A percentile compares a stretch with the other conserved stretches of the same genome.
Conservation (phyloP, 2,888 invertebrate genomes). For the Oeneis ivallda region DNA sequence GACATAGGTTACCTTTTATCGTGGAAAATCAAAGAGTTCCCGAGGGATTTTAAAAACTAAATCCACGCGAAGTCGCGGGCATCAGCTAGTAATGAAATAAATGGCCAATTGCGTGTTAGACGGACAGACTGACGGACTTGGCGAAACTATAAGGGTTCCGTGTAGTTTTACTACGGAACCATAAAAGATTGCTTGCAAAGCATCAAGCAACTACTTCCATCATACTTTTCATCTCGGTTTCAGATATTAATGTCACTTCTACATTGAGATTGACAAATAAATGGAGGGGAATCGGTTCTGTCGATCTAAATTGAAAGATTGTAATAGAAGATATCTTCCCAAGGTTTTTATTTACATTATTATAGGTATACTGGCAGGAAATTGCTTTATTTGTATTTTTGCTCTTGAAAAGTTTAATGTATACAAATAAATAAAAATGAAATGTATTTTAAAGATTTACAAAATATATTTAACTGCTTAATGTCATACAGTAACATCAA, state of each 20-base stretch:
- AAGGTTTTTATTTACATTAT: neutral
- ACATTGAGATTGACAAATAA: constrained; percentile 17
- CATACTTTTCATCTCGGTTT: constrained; percentile 18
- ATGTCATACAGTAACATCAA: no score
- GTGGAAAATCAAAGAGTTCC: no score
- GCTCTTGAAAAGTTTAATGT: neutral
- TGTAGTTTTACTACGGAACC: no score
- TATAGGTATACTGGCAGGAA: neutral
- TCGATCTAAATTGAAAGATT: constrained; percentile 31
- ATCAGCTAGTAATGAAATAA: no score
- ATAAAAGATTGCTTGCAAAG: neutral
- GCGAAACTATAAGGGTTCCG: no score
- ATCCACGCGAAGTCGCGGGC: no score
- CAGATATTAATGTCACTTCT: constrained; percentile 23
- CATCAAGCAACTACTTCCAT: constrained; percentile 6
- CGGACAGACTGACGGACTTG: no score
- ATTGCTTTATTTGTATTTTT: neutral
- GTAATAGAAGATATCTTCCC: constrained; percentile 21
- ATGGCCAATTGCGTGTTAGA: no score
- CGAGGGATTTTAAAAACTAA: no score
- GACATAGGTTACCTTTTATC: no score
- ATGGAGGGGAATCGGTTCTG: constrained; percentile 17
- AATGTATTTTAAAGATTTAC: no score
- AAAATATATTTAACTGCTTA: no score
- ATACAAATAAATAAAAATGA: neutral